These are phyloP conservation scores for Dermatemys mawii DNA, from an alignment of 2,113 vertebrate species.

Conservation along the genomic window DNA sequence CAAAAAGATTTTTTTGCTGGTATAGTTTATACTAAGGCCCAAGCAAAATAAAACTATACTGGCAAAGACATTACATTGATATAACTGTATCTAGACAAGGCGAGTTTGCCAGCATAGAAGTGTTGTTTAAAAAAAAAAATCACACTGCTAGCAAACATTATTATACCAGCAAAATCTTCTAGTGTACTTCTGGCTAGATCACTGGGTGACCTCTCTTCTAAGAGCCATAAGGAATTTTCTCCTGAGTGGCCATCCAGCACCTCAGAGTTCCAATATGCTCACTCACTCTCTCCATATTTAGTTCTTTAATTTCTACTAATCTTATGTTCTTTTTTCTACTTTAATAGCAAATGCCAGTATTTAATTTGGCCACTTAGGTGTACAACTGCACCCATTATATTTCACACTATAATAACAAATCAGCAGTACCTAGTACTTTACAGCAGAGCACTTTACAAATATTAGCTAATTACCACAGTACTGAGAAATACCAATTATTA, in stretches of 20 bases:
- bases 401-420: no score
- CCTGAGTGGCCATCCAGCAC: not conserved
- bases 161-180: not conserved
- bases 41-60: no score
- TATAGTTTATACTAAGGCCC: not conserved
- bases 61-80: no score
- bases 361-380: not conserved
- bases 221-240: not conserved
- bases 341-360: not conserved
- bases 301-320: not conserved
- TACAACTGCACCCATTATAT: no score
- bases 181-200: not conserved
- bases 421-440: no score
- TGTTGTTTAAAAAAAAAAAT: not conserved
- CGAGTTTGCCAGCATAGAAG: not conserved
- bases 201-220: not conserved
- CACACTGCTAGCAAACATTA: not conserved
- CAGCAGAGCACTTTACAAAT: no score
- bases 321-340: not conserved
- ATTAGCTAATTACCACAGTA: no score
- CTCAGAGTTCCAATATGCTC: not conserved
- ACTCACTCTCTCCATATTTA: not conserved
- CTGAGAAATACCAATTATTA: no score
- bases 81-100: no score
- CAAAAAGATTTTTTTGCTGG: not conserved